phyloP scores from a whole-genome alignment of 1,140 invertebrate genomes.

The Brachionus rubens region DNA sequence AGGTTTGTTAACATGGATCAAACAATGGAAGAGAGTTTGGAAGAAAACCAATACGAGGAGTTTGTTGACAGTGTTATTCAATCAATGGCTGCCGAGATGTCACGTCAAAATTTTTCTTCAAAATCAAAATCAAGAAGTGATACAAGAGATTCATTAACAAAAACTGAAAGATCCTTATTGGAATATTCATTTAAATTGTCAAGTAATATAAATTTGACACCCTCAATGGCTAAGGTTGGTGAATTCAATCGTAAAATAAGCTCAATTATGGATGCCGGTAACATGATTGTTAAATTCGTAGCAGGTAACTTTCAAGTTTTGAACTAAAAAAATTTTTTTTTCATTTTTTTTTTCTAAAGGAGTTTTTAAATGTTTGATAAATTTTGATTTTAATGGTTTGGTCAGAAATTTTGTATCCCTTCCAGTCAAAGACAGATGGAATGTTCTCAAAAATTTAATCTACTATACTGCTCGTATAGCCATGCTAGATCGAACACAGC shows the following conservation, averaged over 20 bases:
- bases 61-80: neutral
- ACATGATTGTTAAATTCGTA: neutral
- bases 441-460: conserved; percentile 1
- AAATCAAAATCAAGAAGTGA: neutral
- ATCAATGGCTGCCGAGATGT: neutral
- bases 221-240: neutral
- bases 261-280: neutral
- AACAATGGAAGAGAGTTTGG: neutral
- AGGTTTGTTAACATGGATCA: neutral
- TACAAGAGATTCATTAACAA: neutral
- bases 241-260: neutral
- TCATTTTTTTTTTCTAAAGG: neutral
- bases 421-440: neutral
- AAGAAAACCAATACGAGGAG: conserved; percentile 3
- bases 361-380: conserved; percentile 9
- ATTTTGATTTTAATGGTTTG: neutral
- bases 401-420: neutral
- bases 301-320: neutral
- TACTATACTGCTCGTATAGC: neutral
- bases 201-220: neutral
- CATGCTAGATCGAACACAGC: neutral
- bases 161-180: neutral
- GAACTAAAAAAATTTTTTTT: neutral
- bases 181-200: neutral
- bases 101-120: neutral